Conservation (phyloP, 2,113 vertebrate species). For the Haplochromis vanheusdeni region DNA sequence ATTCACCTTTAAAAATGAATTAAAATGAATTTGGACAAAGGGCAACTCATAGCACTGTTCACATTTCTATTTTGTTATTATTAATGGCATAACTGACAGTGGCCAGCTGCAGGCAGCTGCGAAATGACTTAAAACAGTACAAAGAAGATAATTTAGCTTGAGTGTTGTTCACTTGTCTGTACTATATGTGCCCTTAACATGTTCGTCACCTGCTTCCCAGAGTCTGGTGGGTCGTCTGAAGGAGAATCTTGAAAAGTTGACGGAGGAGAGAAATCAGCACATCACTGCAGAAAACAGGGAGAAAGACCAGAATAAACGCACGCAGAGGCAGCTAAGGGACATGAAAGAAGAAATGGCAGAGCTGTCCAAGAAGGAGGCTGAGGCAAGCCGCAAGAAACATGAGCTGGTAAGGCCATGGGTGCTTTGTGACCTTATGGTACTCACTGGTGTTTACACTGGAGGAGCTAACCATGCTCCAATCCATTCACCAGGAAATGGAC, state of each 20-base stretch:
- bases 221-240: conserved; percentile 85
- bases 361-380: conserved; percentile 88
- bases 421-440: neutral
- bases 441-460: neutral
- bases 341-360: conserved; percentile 93
- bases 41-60: neutral
- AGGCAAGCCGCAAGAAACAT: conserved; percentile 95
- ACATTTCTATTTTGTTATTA: neutral
- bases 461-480: neutral
- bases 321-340: conserved; percentile 88
- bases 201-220: conserved; percentile 54
- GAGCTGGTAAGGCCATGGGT: conserved; percentile 80
- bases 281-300: conserved; percentile 82
- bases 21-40: neutral
- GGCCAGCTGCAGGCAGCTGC: neutral
- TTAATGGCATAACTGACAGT: neutral
- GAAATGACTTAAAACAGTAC: neutral
- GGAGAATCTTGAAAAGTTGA: conserved; percentile 94
- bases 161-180: neutral
- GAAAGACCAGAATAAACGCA: conserved; percentile 95
- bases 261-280: conserved; percentile 86
- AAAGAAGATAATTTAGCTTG: neutral
- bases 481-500: conserved; percentile 86
- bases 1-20: neutral
- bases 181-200: neutral